Conservation (phyloP, 1,140 invertebrate genomes). For the Euschistus heros region DNA sequence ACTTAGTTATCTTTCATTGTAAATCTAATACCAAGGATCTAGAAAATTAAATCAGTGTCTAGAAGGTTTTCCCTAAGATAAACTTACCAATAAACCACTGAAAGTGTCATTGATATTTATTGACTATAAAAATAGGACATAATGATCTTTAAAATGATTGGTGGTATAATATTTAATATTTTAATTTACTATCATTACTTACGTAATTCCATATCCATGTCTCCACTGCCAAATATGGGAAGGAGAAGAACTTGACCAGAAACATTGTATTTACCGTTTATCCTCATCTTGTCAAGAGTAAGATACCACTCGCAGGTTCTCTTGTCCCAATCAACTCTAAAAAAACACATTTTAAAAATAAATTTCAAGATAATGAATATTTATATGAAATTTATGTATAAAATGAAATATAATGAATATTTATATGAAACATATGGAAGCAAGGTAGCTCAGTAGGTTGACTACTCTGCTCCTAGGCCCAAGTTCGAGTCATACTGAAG, state of each 20-base stretch:
- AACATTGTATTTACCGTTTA: constrained; percentile 33
- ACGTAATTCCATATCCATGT: constrained; percentile 55
- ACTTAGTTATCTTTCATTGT: no score
- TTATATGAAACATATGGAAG: neutral
- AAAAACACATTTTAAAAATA: constrained; percentile 4
- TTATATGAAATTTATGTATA: no score
- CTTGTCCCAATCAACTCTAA: constrained; percentile 29
- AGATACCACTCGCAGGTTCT: constrained; percentile 30
- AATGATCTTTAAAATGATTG: neutral
- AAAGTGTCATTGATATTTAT: no score
- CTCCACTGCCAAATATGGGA: constrained; percentile 56
- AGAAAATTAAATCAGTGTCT: no score
- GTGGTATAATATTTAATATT: neutral
- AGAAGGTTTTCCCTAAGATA: no score
- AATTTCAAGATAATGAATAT: neutral
- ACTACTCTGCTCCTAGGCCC: no score
- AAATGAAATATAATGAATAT: neutral
- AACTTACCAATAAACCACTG: no score
- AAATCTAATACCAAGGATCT: no score
- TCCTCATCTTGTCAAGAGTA: constrained; percentile 37
- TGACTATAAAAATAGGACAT: neutral
- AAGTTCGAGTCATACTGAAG: no score
- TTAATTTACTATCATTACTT: constrained; percentile 36
- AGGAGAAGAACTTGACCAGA: constrained; percentile 55
- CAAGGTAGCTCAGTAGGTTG: no score